Conservation (phyloP, 2,888 invertebrate genomes). For the Papilio demoleus region DNA sequence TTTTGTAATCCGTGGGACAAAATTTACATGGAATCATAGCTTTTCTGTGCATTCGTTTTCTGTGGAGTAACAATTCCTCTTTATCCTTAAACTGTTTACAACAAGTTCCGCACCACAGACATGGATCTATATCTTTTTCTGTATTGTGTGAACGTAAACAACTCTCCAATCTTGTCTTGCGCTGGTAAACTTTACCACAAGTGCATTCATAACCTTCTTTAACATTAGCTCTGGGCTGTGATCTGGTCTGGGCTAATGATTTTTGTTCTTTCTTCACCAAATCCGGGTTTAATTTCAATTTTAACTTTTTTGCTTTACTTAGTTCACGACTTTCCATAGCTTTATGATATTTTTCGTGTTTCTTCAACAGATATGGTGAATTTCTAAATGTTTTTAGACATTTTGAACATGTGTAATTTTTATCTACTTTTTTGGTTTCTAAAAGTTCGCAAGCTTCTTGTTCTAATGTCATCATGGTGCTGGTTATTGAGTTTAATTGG, state of each 20-base stretch:
- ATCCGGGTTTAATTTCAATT: conserved; percentile 55
- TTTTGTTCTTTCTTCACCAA: conserved; percentile 54
- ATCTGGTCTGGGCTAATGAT: conserved; percentile 43
- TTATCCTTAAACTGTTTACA: conserved; percentile 67
- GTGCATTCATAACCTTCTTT: conserved; percentile 72
- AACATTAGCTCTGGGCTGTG: conserved; percentile 2
- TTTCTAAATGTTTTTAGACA: conserved; percentile 62
- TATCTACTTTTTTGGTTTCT: conserved; percentile 56
- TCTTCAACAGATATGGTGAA: conserved; percentile 48
- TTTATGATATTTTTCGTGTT: conserved; percentile 66
- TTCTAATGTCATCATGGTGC: conserved; percentile 69
- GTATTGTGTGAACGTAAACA: conserved; percentile 70
- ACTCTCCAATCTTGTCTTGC: conserved; percentile 72
- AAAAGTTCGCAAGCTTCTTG: conserved; percentile 72
- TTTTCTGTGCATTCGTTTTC: conserved; percentile 69
- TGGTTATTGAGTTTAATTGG: conserved; percentile 76
- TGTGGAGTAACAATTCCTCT: conserved; percentile 63
- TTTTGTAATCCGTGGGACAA: conserved; percentile 76
- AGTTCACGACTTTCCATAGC: conserved; percentile 64
- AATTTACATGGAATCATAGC: conserved; percentile 73
- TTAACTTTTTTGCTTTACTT: conserved; percentile 59
- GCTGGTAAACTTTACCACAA: conserved; percentile 66
- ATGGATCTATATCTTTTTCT: conserved; percentile 52
- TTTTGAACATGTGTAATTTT: conserved; percentile 56
- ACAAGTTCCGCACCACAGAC: conserved; percentile 65